Evolutionary conservation across 2,888 invertebrate species (phyloP), one percentile per base, ranked within the genome.

Genomic region (Lacanobia wlatinum): DNA sequence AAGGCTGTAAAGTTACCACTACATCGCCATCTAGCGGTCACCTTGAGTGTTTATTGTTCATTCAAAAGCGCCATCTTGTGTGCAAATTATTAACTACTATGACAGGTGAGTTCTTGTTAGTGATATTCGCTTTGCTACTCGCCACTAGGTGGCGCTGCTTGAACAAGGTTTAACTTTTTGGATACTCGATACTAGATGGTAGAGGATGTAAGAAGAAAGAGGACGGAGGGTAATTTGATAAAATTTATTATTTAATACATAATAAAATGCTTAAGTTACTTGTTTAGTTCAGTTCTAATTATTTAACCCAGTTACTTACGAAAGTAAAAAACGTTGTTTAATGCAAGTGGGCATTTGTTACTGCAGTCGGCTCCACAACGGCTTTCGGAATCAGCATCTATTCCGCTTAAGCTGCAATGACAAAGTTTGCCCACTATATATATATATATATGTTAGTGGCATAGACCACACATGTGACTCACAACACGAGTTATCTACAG

Each of bases 161-260:
- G 0, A 0, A 18, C 4, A 12, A 18, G 0, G 0, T 8, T 5
- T 3, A 0, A 28, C 8, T 2, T 21, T n/a, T 60, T 9, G 1
- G n/a, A 75, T 74, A 82, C 53, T 82, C 62, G 52, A 7, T 53
- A 65, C 73, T 84, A 84, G 87, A 83, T 86, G 84, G 68, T 84
- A 84, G 87, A 83, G 85, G 82, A 68, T 83, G n/a, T 0, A 52
- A 48, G 9, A 9, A 6, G 10, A 40, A 38, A 9, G 38, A n/a
- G 28, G 3, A 28, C 28, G 28, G 28, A 43, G 0, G 0, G 0
- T 8, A 21, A 28, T 21, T 43, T n/a, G n/a, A n/a, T n/a, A n/a
- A n/a, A n/a, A n/a, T n/a, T n/a, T n/a, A n/a, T n/a, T n/a, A n/a
- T n/a, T n/a, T n/a, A n/a, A n/a, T n/a, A 28, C 28, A 28, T 28